Evolutionary conservation across 2,888 invertebrate genomes (phyloP), one percentile per base, ranked within the genome.

Genomic region (Allygus modestus): DNA sequence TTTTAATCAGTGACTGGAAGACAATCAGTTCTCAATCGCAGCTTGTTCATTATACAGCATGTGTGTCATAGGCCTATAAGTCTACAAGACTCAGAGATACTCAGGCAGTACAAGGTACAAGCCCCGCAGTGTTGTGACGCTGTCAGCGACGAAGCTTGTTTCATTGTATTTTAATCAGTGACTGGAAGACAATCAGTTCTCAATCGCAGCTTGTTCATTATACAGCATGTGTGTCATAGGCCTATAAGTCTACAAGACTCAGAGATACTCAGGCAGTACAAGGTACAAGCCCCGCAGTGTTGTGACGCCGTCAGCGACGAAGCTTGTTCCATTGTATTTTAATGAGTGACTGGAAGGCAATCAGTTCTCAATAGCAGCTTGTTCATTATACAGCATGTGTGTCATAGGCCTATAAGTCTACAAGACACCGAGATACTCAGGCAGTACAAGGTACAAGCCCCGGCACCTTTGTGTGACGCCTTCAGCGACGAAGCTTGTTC

Each of bases 1-100:
- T 33, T 71, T 71, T 71, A 71, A 71, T 33, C 71, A 71, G 37
- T 71, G 71, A 71, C 71, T 71, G 71, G 71, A 31, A 71, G 71
- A 9, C n/a, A 71, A 51, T 51, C 51, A 51, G 51, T 51, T 51
- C 51, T 51, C 51, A 51, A n/a, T 51, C 51, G 51, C 51, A 9
- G 51, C 51, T 51, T 51, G 51, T 51, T 5, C 51, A 51, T 51
- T 15, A n/a, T 51, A 51, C 51, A 51, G 15, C 51, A 51, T 51
- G 51, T 51, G 51, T 51, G 51, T n/a, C n/a, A 15, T 51, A 51
- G n/a, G n/a, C n/a, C 51, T 17, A 51, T 15, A 37, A 37, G 7
- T n/a, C 37, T 37, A 7, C 37, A 37, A 37, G 4, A 11, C 37
- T 11, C n/a, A n/a, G n/a, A n/a, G n/a, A n/a, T 37, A 7, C 37